Conservation (phyloP, 2,888 invertebrate species). For the Metellina segmentata region DNA sequence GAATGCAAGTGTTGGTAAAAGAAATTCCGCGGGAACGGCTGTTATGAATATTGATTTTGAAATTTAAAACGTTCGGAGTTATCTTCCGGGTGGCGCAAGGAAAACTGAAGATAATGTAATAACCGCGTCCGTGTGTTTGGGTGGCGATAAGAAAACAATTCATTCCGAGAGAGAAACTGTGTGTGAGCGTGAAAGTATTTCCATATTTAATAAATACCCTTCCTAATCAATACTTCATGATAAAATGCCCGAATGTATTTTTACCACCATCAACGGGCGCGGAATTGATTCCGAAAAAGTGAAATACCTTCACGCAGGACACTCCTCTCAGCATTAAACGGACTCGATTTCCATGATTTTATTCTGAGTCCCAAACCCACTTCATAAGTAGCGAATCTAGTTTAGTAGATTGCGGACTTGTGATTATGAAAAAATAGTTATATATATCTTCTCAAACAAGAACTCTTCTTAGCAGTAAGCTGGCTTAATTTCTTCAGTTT, state of each 20-base stretch:
- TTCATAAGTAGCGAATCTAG: not conserved
- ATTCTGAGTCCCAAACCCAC: not conserved
- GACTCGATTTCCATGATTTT: slow-evolving; percentile 11
- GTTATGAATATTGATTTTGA: slow-evolving; percentile 73
- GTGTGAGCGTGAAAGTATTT: slow-evolving; percentile 42
- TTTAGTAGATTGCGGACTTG: slow-evolving; percentile 6
- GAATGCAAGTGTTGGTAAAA: slow-evolving; percentile 48
- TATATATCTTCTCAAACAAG: too few relatives aligned
- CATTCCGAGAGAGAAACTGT: slow-evolving; percentile 56
- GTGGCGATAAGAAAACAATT: slow-evolving; percentile 73
- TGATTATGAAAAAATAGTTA: not conserved
- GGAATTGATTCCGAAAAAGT: slow-evolving; percentile 8
- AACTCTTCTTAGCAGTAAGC: not conserved
- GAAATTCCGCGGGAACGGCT: slow-evolving; percentile 56
- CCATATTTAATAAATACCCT: slow-evolving; percentile 70
- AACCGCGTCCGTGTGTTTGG: slow-evolving; percentile 65
- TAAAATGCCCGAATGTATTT: slow-evolving; percentile 32
- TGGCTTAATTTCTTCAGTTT: slow-evolving; percentile 19
- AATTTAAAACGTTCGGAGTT: slow-evolving; percentile 45
- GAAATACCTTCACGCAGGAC: not conserved
- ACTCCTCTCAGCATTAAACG: slow-evolving; percentile 9
- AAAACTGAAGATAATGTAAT: slow-evolving; percentile 72
- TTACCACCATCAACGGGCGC: not conserved
- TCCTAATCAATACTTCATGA: slow-evolving; percentile 53
- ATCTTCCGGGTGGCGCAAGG: slow-evolving; percentile 23